Conservation (phyloP, 2,888 invertebrate genomes). For the Polydrusus tereticollis region DNA sequence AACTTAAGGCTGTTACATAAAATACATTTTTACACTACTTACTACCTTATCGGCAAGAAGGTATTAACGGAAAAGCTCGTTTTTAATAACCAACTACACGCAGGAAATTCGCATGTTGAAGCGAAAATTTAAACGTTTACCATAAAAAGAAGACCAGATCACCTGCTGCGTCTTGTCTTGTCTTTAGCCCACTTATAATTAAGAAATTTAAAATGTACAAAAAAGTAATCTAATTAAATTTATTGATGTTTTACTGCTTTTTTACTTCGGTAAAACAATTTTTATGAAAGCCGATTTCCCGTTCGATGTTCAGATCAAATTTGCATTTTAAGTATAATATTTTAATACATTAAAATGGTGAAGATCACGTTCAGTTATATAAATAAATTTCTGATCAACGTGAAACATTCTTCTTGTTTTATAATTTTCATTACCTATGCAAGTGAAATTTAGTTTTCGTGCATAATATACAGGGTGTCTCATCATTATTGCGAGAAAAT, state of each 20-base stretch:
- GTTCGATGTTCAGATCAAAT: background rate
- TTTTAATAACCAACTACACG: constrained; percentile 4
- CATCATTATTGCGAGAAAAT: no score
- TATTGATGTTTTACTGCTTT: constrained; percentile 31
- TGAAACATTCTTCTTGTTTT: no score
- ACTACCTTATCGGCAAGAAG: background rate
- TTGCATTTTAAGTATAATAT: constrained; percentile 16
- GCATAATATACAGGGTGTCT: no score
- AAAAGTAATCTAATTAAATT: constrained; percentile 43
- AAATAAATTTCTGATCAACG: background rate
- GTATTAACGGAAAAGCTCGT: background rate
- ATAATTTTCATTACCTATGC: no score
- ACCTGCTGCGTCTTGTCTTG: constrained; percentile 22
- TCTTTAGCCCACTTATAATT: constrained; percentile 36
- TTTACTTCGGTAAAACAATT: constrained; percentile 9
- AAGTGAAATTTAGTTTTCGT: no score
- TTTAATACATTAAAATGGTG: background rate
- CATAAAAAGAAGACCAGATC: constrained; percentile 32
- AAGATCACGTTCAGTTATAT: background rate
- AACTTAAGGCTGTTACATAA: no score
- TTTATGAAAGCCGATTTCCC: constrained; percentile 16
- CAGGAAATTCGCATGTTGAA: constrained; percentile 7
- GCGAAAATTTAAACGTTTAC: constrained; percentile 23
- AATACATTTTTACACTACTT: background rate
- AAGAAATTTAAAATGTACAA: constrained; percentile 40